phyloP scores from a whole-genome alignment of 2,113 vertebrate genomes.

The Vidua chalybeata region DNA sequence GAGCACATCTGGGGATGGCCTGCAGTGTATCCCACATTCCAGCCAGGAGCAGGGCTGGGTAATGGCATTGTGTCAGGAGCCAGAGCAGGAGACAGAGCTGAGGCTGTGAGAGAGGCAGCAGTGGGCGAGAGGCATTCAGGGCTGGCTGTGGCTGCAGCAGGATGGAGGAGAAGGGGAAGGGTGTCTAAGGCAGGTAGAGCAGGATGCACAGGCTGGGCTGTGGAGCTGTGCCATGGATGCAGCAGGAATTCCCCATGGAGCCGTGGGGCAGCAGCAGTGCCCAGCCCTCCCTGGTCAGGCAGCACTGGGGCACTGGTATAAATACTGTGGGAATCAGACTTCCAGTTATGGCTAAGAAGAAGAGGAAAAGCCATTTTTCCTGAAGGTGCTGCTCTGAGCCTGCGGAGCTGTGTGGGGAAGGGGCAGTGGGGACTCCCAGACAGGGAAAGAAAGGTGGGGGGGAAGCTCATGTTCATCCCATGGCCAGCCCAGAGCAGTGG shows the following conservation, averaged over 20 bases:
- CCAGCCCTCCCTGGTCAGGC: background rate
- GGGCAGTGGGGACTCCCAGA: background rate
- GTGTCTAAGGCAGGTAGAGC: background rate
- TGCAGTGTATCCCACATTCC: slow-evolving; percentile 39
- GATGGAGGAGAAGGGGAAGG: background rate
- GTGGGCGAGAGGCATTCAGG: background rate
- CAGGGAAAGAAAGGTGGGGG: background rate
- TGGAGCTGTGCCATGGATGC: background rate
- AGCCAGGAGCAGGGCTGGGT: slow-evolving; percentile 2
- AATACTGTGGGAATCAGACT: background rate
- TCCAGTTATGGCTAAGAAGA: background rate
- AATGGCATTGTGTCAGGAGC: accelerated
- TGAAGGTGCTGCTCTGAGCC: background rate
- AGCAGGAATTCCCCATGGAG: background rate
- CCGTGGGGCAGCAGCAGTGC: background rate
- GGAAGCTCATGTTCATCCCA: background rate
- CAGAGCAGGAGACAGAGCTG: background rate
- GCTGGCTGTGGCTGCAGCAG: background rate
- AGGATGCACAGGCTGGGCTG: background rate
- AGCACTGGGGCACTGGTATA: background rate
- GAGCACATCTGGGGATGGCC: background rate
- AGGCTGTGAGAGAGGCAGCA: background rate
- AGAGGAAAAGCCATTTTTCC: background rate
- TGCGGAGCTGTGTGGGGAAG: background rate
- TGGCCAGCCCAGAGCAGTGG: background rate